A percentile compares a stretch with the other conserved stretches of the same genome.
phyloP scores from a whole-genome alignment of 2,888 invertebrate genomes.

The Panzeria rudis region DNA sequence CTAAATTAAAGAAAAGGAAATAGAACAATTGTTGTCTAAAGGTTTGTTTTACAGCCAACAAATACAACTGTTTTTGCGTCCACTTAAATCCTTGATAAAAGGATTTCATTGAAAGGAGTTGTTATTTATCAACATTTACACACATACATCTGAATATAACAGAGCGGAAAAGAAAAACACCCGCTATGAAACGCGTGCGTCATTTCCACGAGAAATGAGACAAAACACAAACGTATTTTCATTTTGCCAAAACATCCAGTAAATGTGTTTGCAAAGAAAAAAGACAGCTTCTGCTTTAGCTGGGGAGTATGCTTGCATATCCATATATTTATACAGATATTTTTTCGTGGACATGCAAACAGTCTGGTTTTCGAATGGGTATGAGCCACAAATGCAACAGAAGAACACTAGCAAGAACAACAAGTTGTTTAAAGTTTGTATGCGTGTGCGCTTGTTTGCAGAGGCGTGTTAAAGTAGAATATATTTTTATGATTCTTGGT shows the following conservation, averaged over 20 bases:
- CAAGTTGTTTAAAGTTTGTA: constrained; percentile 17
- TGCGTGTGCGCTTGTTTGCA: constrained; percentile 43
- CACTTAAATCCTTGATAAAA: constrained; percentile 7
- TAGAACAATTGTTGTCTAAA: constrained; percentile 75
- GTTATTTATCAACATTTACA: neutral
- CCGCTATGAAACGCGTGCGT: constrained; percentile 77
- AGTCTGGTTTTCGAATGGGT: constrained; percentile 53
- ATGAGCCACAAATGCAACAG: constrained; percentile 56
- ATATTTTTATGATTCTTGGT: constrained; percentile 60
- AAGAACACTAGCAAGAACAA: constrained; percentile 28
- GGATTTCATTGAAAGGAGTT: constrained; percentile 50
- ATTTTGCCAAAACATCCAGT: constrained; percentile 38
- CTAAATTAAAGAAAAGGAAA: constrained; percentile 64
- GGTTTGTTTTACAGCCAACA: constrained; percentile 41
- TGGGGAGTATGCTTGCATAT: constrained; percentile 45
- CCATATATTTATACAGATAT: neutral
- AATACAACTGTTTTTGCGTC: constrained; percentile 55
- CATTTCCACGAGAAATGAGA: constrained; percentile 58
- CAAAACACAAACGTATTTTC: constrained; percentile 41
- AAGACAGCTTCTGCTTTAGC: constrained; percentile 63
- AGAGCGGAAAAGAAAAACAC: constrained; percentile 65
- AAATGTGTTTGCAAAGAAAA: constrained; percentile 59
- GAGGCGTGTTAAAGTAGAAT: constrained; percentile 70
- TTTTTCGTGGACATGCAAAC: neutral
- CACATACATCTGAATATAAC: constrained; percentile 27